Percentiles rank a stretch among this genome's conserved stretches.
Evolutionary conservation across 35 echinoderm and acorn worm species (phyloP).

Genomic region (Apostichopus japonicus): DNA sequence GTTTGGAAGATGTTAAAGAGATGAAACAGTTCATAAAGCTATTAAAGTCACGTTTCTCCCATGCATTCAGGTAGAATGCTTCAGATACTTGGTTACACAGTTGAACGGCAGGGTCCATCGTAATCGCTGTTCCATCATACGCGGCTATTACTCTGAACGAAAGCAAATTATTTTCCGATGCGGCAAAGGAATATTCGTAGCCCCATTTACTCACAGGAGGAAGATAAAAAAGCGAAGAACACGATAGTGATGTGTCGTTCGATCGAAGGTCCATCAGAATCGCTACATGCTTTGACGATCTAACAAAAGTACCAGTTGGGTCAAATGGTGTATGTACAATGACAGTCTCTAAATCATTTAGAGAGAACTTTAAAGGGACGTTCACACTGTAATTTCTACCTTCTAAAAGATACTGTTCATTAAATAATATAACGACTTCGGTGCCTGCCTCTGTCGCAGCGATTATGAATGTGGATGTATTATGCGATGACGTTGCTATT

Average conservation of each 20-base stretch:
- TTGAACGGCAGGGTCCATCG: background rate
- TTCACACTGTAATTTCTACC: background rate
- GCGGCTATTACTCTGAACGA: conserved; percentile 13
- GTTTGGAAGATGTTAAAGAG: background rate
- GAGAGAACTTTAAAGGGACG: background rate
- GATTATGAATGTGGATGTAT: background rate
- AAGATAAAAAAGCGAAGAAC: background rate
- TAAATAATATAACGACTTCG: background rate
- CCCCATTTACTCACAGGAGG: conserved; percentile 29
- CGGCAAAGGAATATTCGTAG: background rate
- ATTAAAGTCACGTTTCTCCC: conserved; percentile 4
- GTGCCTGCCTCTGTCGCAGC: background rate
- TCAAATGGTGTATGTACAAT: conserved; percentile 4
- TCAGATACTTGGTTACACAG: background rate
- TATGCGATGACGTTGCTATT: background rate
- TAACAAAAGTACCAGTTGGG: conserved; percentile 19
- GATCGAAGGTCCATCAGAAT: background rate
- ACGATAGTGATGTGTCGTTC: background rate
- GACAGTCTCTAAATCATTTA: background rate
- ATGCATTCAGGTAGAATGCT: background rate
- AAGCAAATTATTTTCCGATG: background rate
- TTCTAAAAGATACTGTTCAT: background rate
- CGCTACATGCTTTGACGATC: background rate
- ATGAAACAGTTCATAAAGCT: conserved; percentile 13
- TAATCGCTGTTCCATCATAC: background rate